A percentile compares a stretch with the other conserved stretches of the same genome.
Conservation (phyloP, 2,113 vertebrate species). For the Theristicus caerulescens region DNA sequence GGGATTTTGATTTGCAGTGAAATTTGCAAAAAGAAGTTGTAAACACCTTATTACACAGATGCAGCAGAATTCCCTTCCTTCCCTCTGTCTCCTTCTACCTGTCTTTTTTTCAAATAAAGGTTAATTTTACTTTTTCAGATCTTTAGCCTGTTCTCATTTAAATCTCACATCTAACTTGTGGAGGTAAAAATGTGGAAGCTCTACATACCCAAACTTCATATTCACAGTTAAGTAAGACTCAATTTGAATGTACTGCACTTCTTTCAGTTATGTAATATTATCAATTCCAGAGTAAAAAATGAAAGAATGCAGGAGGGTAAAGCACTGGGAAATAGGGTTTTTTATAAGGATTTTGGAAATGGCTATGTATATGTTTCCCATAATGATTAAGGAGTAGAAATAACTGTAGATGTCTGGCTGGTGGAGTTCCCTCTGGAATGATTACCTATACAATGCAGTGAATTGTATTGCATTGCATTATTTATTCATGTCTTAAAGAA, state of each 20-base stretch:
- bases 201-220: background rate
- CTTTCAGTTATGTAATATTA: background rate
- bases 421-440: background rate
- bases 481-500: background rate
- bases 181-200: background rate
- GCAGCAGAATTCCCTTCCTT: background rate
- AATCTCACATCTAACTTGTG: background rate
- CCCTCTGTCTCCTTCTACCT: background rate
- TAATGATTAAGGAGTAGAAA: background rate
- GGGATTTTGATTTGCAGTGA: background rate
- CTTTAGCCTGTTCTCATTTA: background rate
- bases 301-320: background rate
- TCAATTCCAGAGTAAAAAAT: background rate
- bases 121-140: background rate
- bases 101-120: background rate
- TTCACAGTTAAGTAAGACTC: background rate
- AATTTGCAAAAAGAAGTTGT: background rate
- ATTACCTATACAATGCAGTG: background rate
- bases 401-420: background rate
- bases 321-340: background rate
- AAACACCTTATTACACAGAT: background rate
- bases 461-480: background rate
- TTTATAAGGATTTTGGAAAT: background rate
- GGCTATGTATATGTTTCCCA: background rate
- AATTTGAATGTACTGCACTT: background rate